A percentile compares a stretch with the other conserved stretches of the same genome.
Conservation (phyloP, 2,113 vertebrate species). For the Oryctolagus cuniculus region DNA sequence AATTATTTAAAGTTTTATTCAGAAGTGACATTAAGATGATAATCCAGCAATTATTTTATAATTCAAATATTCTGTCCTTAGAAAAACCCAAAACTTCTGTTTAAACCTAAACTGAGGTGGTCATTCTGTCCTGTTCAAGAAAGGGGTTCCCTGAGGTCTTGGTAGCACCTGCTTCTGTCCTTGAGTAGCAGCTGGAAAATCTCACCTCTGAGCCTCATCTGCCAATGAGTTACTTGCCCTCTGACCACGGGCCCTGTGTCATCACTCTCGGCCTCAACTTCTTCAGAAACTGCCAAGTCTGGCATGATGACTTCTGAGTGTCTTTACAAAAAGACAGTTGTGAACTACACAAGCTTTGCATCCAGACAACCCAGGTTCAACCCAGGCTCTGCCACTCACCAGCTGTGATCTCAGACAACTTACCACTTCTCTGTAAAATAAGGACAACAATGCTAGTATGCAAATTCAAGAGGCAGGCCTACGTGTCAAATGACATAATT, state of each 20-base stretch:
- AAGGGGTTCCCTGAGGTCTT: neutral
- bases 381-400: neutral
- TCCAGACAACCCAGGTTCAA: neutral
- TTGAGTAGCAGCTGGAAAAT: neutral
- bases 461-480: neutral
- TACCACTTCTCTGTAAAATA: neutral
- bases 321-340: neutral
- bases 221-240: neutral
- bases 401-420: neutral
- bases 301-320: neutral
- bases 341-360: neutral
- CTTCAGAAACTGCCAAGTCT: neutral
- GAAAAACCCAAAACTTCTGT: neutral
- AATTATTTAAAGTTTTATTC: neutral
- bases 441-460: slow-evolving; percentile 13
- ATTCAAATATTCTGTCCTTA: slow-evolving; percentile 15
- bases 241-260: neutral
- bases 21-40: neutral
- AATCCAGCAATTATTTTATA: slow-evolving; percentile 54
- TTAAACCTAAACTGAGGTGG: neutral
- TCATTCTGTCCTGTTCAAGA: slow-evolving; percentile 1
- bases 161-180: neutral
- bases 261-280: neutral
- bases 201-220: neutral
- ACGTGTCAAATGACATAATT: slow-evolving; percentile 1